A percentile compares a stretch with the other conserved stretches of the same genome.
Conservation (phyloP, 2,113 vertebrate genomes). For the Piaya cayana region DNA sequence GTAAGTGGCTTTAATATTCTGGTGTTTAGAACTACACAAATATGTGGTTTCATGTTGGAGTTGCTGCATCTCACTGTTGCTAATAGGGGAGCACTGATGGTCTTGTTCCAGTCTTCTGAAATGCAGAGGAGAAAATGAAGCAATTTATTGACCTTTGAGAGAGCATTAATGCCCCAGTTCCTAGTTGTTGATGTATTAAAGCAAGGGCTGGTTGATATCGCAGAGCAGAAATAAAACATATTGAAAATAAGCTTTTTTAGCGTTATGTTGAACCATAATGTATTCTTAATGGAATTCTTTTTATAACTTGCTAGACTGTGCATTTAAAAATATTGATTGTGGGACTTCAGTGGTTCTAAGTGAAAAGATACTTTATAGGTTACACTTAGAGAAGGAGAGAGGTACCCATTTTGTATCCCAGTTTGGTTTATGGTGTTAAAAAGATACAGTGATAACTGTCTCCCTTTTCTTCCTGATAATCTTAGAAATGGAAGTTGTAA, state of each 20-base stretch:
- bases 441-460: not conserved
- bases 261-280: not conserved
- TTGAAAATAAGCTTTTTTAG: slow-evolving; percentile 1
- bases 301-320: slow-evolving; percentile 18
- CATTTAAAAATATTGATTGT: slow-evolving; percentile 44
- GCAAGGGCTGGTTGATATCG: not conserved
- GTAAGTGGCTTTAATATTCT: no score
- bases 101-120: not conserved
- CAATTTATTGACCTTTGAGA: not conserved
- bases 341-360: not conserved
- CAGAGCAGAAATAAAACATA: slow-evolving; percentile 1
- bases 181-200: not conserved
- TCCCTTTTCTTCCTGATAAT: not conserved
- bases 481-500: not conserved
- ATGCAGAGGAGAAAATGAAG: not conserved
- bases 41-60: no score
- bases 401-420: not conserved
- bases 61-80: no score
- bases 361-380: slow-evolving; percentile 10
- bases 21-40: no score
- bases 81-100: no score
- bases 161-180: not conserved
- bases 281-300: slow-evolving; percentile 40
- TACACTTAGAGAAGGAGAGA: not conserved
- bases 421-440: not conserved